Base-by-base conservation (phyloP, 1,140 invertebrate genomes). In the Macrostomum lignano region DNA sequence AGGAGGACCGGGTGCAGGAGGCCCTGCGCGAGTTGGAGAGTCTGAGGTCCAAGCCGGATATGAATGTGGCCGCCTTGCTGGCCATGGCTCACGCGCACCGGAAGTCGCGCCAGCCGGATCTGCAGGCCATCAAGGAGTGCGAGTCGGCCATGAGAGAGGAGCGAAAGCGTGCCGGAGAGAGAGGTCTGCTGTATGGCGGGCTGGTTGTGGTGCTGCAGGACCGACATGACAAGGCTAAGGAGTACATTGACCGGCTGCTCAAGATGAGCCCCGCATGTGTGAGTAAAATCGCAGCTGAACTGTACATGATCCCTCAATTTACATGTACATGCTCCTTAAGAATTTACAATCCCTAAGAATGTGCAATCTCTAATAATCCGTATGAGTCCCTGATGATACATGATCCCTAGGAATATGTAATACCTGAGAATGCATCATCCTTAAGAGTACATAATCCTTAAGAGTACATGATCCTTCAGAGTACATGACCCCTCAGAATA, bases 171-270 rank as follows among this genome's bases (percentile, higher is more conserved):
- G 65, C 70, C 1, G 65, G 54, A 33, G 64, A 65, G 44, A 46
- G 48, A 45, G 54, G 59, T 39, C 33, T 17, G 17, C 13, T 31
- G 15, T 30, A 21, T 60, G 70, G 72, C 19, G 72, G 70, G 1
- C 49, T 70, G 14, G 72, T 78, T 43, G 55, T 77, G 15, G 65
- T 71, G 26, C 52, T 73, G 17, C 61, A 66, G 31, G 67, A 67
- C 9, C 69, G 69, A 45, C 51, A 64, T 44, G 73, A 78, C 35
- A 75, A 74, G 49, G 72, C 77, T 1, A 66, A 67, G 38, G 75
- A 79, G 41, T 79, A 79, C 46, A 59, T 71, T 11, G 73, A 75
- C 25, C 67, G 71, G 46, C 64, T 71, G 34, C 54, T 78, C 3
- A 73, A 73, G 49, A 53, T 70, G 36, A 67, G n/a, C n/a, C n/a